Base-by-base conservation (phyloP, 2,113 vertebrate genomes). In the Urocynchramus pylzowi region DNA sequence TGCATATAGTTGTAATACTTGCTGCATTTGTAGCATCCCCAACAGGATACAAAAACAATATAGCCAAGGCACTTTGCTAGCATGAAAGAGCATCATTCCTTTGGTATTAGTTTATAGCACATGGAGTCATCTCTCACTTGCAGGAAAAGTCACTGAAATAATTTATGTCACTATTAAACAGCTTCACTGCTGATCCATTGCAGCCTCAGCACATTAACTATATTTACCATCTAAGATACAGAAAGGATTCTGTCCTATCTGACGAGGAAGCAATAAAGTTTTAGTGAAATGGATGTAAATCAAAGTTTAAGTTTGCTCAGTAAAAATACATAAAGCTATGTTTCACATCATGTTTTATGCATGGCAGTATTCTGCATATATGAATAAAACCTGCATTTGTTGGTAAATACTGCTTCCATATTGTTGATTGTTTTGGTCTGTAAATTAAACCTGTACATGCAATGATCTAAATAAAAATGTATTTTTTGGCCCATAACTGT, bases 211-310 rank as follows among this genome's bases (percentile, higher is more conserved):
- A 97, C 95, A 96, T 98, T 98, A 98, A 97, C 97, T 93, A 92
- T 97, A 97, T 97, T 98, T 98, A 97, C 95, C 75, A 39, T 95
- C 96, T 91, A 89, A 97, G 94, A 97, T 95, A 96, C 92, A 98
- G 97, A 97, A 96, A 98, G 90, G 96, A 98, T 93, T 95, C 96
- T 97, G 96, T 97, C 93, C 93, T 89, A 9, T 96, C 93, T 92
- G 96, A 97, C 68, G 95, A 98, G 93, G 94, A 97, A 97, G 96
- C 95, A 76, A 82, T 97, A 98, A 98, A 97, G 75, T 96, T 97
- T 97, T 96, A 97, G 96, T 95, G 96, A 97, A 92, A 95, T 73
- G 80, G 92, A 87, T 26, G 59, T 98, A 98, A 98, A 98, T 98
- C 97, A 98, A 97, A 90, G 30, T 91, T 97, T 96, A 95, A 61